Conservation (phyloP, 1,140 invertebrate species). For the Danaus melanippus region DNA sequence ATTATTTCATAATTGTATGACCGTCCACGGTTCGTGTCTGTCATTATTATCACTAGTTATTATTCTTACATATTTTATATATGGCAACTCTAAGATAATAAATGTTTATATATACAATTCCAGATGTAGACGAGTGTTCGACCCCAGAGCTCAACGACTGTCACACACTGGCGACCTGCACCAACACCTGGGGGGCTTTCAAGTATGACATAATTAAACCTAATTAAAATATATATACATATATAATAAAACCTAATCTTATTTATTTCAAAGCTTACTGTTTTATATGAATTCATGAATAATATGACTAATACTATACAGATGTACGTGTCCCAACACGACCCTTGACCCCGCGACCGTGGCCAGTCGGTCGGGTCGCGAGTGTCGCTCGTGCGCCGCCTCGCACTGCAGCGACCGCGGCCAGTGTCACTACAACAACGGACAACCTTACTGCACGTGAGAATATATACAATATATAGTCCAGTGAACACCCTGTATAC, state of each 20-base stretch:
- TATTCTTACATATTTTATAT: too few species aligned
- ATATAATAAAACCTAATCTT: too few species aligned
- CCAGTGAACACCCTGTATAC: background rate
- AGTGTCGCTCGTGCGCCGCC: conserved; percentile 76
- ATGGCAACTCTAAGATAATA: too few species aligned
- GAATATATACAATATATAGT: conserved; percentile 42
- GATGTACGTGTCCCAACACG: conserved; percentile 86
- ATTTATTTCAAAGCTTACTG: too few species aligned
- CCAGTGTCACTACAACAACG: conserved; percentile 82
- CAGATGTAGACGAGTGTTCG: conserved; percentile 93
- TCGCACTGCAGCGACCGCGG: conserved; percentile 88
- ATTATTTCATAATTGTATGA: too few species aligned
- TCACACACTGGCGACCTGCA: conserved; percentile 86
- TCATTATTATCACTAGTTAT: too few species aligned
- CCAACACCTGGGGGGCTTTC: conserved; percentile 92
- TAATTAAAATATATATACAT: conserved; percentile 2
- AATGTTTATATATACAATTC: conserved; percentile 5
- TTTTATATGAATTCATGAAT: too few species aligned
- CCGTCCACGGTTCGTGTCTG: too few species aligned
- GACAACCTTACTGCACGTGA: conserved; percentile 86
- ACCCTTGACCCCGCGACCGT: conserved; percentile 80
- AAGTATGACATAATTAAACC: too few species aligned
- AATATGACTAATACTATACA: conserved; percentile 24
- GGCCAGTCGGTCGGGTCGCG: conserved; percentile 77
- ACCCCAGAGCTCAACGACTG: conserved; percentile 93